Percentiles rank a stretch among this genome's conserved stretches.
Evolutionary conservation across 1,140 invertebrate genomes (phyloP).

Genomic region (Muscidifurax raptorellus): DNA sequence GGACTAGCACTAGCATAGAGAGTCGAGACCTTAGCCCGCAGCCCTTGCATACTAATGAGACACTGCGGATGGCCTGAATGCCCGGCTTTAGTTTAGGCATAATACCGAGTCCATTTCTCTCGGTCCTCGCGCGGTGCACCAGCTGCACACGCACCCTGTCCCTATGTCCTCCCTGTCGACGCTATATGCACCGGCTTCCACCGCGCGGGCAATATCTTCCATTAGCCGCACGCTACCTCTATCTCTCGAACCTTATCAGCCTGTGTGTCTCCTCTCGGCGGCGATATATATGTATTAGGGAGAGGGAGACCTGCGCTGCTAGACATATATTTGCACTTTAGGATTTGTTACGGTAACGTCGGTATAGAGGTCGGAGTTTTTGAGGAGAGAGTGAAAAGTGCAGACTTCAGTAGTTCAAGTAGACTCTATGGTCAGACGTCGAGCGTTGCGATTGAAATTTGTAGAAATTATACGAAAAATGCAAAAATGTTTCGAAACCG

Average conservation of each 20-base stretch:
- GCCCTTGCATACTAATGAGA: slow-evolving; percentile 71
- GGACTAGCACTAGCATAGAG: background rate
- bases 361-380: background rate
- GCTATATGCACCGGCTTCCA: background rate
- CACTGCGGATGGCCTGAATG: slow-evolving; percentile 67
- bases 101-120: slow-evolving; percentile 71
- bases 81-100: slow-evolving; percentile 71
- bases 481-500: no score
- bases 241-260: slow-evolving; percentile 10
- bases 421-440: background rate
- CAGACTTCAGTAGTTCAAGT: background rate
- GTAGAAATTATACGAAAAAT: no score
- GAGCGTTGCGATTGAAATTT: no score
- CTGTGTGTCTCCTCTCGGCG: background rate
- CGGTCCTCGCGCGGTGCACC: slow-evolving; percentile 4
- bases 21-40: background rate
- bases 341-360: background rate
- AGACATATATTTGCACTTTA: slow-evolving; percentile 11
- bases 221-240: slow-evolving; percentile 3
- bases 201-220: background rate
- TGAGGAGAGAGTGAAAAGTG: background rate
- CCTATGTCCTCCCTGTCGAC: background rate
- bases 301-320: background rate
- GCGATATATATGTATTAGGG: background rate
- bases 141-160: slow-evolving; percentile 32